phyloP scores from a whole-genome alignment of 2,797 vertebrate species.

The Alouatta caraya region DNA sequence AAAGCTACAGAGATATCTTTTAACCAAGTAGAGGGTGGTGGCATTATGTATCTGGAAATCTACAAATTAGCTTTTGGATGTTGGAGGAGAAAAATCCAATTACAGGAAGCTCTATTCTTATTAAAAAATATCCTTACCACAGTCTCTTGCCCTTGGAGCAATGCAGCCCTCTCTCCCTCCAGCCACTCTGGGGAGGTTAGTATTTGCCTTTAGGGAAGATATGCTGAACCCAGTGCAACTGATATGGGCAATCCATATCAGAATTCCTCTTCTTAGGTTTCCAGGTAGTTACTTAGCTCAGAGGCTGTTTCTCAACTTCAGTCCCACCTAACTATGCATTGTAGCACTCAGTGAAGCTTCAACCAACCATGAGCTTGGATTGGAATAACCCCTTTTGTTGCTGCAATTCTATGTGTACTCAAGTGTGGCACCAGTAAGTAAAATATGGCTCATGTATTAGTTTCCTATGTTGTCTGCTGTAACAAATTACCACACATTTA shows the following conservation, averaged over 20 bases:
- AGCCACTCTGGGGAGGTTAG: neutral
- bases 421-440: neutral
- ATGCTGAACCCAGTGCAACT: neutral
- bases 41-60: constrained; percentile 6
- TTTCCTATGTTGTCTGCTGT: neutral
- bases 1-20: neutral
- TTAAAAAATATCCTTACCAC: neutral
- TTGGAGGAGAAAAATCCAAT: neutral
- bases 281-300: neutral
- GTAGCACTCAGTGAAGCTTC: neutral
- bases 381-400: neutral
- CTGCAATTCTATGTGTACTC: neutral
- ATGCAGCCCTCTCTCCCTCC: neutral
- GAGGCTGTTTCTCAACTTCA: neutral
- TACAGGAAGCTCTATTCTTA: neutral
- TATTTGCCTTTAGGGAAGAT: neutral
- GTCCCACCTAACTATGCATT: neutral
- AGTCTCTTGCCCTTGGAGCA: neutral
- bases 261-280: neutral
- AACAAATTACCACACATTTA: neutral
- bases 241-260: neutral
- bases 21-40: neutral
- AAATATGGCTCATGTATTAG: neutral
- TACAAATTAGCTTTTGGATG: neutral
- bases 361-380: neutral